A percentile compares a stretch with the other conserved stretches of the same genome.
Conservation (phyloP, 2,888 invertebrate species). For the Mesodorylaimus sp. region DNA sequence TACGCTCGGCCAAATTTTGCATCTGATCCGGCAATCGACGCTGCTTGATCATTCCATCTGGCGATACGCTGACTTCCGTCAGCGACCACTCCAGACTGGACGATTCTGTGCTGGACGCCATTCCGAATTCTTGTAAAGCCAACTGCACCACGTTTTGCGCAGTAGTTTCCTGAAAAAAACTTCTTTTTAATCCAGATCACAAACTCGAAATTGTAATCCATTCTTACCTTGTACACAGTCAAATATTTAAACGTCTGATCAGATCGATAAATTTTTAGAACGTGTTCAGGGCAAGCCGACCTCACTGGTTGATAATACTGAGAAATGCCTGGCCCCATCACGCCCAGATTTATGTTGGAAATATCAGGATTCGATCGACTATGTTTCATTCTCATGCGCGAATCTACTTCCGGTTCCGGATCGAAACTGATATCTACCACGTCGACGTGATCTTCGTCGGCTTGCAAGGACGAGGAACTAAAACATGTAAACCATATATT, state of each 20-base stretch:
- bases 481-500: not conserved
- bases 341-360: constrained; percentile 12
- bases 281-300: constrained; percentile 65
- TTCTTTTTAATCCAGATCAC: too few species aligned
- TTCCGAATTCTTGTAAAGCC: constrained; percentile 82
- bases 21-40: constrained; percentile 78
- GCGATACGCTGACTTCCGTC: constrained; percentile 82
- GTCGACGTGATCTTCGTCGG: not conserved
- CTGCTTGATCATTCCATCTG: constrained; percentile 76
- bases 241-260: constrained; percentile 96
- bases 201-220: too few species aligned
- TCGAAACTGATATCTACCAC: not conserved
- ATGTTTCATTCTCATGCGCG: constrained; percentile 19
- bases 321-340: constrained; percentile 14
- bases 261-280: constrained; percentile 67
- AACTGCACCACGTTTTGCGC: constrained; percentile 74
- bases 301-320: constrained; percentile 21
- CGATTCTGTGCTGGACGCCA: constrained; percentile 44
- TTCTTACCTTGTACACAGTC: constrained; percentile 68
- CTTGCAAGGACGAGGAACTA: not conserved
- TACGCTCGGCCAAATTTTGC: constrained; percentile 83
- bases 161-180: constrained; percentile 40
- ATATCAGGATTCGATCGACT: constrained; percentile 33
- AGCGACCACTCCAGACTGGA: constrained; percentile 51
- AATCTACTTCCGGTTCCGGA: not conserved